Evolutionary conservation across 2,113 vertebrate species (phyloP), one percentile per base, ranked within the genome.

Genomic region (Myodes glareolus): DNA sequence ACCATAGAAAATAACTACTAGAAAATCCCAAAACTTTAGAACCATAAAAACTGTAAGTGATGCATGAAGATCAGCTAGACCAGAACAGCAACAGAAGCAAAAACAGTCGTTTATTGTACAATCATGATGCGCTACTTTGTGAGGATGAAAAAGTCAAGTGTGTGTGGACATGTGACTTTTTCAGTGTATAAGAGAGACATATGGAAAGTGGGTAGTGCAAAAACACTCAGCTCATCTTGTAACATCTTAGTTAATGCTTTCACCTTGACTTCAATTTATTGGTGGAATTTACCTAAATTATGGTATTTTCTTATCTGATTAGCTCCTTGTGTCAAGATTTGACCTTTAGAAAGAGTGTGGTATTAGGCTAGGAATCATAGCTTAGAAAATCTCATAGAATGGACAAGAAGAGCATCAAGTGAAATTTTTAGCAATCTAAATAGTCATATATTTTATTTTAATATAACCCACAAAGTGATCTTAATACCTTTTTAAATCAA

Each of bases 401-500:
- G 52, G 27, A 25, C 36, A 65, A 75, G 12, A 97, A 81, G 1
- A 3, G 25, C 13, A 82, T n/a, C 77, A 61, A 2, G 6, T 42
- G 13, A 58, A 58, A 50, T 68, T 82, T 96, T 88, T 94, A n/a
- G 31, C 47, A 58, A 45, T 82, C 42, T 0, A 3, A 5, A 27
- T 91, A 65, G n/a, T 91, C 31, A 50, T 42, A 9, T 39, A 94
- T 95, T 94, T 47, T 70, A 10, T 85, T 89, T 95, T 75, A 78
- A 0, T 84, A 68, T 58, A 39, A 73, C 77, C 33, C 55, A 50
- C 4, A 55, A 47, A 75, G 36, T 80, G 86, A 95, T 47, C 36
- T 91, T 82, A 85, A 21, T 77, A 92, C 85, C 17, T 92, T 92
- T 50, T 76, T 92, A 77, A 81, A 87, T 96, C 29, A 92, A 50